Evolutionary conservation across 2,888 invertebrate genomes (phyloP).

Genomic region (Xestoiulus laeticollis): DNA sequence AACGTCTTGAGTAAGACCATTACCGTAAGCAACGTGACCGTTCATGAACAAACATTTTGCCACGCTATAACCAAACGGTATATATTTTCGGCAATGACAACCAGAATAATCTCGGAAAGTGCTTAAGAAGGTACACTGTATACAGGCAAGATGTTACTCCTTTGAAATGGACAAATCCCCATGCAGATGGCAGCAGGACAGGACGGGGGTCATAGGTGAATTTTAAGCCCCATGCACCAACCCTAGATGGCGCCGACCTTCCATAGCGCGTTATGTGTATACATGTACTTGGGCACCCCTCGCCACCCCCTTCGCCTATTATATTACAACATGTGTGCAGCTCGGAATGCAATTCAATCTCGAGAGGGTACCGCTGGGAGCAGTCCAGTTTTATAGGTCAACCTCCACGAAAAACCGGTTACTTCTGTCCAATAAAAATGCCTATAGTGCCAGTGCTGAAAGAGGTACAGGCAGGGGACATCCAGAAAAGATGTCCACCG

Average conservation of each 20-base stretch:
- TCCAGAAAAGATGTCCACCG: background rate
- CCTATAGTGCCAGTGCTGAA: background rate
- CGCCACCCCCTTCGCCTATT: slow-evolving; percentile 17
- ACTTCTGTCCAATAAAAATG: background rate
- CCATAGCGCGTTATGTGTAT: background rate
- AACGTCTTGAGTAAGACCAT: no score
- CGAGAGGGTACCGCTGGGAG: slow-evolving; percentile 6
- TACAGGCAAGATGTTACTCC: no score
- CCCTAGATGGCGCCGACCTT: slow-evolving; percentile 2
- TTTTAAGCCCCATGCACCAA: background rate
- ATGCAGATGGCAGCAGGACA: background rate
- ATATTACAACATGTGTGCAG: background rate
- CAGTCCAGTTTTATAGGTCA: slow-evolving; percentile 26
- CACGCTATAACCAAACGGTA: no score
- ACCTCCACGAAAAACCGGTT: background rate
- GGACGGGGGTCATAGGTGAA: background rate
- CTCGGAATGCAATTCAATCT: slow-evolving; percentile 10
- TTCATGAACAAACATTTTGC: no score
- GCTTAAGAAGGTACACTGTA: no score
- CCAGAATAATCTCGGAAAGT: no score
- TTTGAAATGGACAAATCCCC: background rate
- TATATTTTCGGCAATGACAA: no score
- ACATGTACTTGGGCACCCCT: background rate
- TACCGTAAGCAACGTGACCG: no score
- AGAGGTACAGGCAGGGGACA: background rate